Percentiles rank a stretch among this genome's conserved stretches.
Evolutionary conservation across 2,888 invertebrate species (phyloP).

Genomic region (Noctua janthina): DNA sequence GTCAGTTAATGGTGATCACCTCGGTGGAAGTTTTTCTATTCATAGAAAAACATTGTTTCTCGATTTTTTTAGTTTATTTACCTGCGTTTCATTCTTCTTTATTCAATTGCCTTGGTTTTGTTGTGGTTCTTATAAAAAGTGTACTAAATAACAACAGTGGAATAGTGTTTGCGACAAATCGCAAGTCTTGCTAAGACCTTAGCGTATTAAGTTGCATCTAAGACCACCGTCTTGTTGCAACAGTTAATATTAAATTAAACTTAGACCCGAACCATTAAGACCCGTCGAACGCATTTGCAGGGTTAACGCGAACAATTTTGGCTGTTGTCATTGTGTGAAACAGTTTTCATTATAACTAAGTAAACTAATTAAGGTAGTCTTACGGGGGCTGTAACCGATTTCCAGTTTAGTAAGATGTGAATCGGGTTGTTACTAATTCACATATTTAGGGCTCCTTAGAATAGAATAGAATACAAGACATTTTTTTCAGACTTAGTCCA

Average conservation of each 20-base stretch:
- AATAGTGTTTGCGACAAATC: constrained; percentile 43
- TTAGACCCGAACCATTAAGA: constrained; percentile 85
- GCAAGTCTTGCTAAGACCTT: constrained; percentile 64
- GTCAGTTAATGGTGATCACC: background rate
- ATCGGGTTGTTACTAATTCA: background rate
- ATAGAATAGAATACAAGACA: too few relatives aligned
- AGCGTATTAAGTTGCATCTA: constrained; percentile 80
- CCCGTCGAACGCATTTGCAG: constrained; percentile 86
- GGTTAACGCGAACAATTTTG: constrained; percentile 79
- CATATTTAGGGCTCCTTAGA: background rate
- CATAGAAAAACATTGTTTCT: background rate
- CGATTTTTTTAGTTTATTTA: background rate
- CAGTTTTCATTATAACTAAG: constrained; percentile 62
- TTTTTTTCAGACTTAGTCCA: too few relatives aligned
- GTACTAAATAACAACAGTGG: background rate
- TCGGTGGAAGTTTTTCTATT: background rate
- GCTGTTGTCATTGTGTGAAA: constrained; percentile 81
- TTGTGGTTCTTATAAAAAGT: background rate
- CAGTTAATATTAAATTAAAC: constrained; percentile 89
- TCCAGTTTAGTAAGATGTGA: background rate
- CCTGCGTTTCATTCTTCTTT: background rate
- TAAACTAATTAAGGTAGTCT: constrained; percentile 42
- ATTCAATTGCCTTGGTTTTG: background rate
- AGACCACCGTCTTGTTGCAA: constrained; percentile 83
- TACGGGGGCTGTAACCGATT: background rate